Conservation (phyloP, 2,888 invertebrate species). For the Eupsilia transversa region DNA sequence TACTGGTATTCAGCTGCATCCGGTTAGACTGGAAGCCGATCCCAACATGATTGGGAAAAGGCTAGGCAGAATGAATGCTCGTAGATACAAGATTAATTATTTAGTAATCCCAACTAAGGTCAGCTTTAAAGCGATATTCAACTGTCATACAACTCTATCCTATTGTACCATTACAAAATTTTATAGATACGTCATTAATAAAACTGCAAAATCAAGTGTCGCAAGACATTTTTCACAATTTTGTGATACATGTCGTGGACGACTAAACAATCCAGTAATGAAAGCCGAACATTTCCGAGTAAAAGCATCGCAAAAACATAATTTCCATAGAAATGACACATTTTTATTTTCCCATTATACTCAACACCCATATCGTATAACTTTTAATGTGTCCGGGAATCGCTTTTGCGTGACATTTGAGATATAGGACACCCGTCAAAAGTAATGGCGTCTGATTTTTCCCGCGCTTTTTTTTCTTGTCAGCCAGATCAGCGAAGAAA, state of each 20-base stretch:
- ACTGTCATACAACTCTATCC: not conserved
- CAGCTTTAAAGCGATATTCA: not conserved
- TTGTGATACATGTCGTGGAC: not conserved
- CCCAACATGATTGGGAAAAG: too few relatives aligned
- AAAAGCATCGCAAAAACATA: conserved; percentile 10
- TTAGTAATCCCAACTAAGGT: too few relatives aligned
- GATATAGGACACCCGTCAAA: conserved; percentile 33
- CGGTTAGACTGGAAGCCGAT: too few relatives aligned
- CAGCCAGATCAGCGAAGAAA: not conserved
- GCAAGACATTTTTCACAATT: not conserved
- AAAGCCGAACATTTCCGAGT: not conserved
- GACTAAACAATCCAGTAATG: conserved; percentile 4
- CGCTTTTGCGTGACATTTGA: conserved; percentile 30
- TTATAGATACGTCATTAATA: too few relatives aligned
- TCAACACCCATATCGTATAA: conserved; percentile 38
- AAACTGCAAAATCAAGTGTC: not conserved
- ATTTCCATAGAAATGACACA: conserved; percentile 26
- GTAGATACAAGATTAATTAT: not conserved
- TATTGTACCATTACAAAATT: not conserved
- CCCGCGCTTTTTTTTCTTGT: conserved; percentile 25
- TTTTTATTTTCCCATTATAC: conserved; percentile 28
- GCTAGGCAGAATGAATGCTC: too few relatives aligned
- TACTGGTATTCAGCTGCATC: too few relatives aligned
- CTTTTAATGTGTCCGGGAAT: conserved; percentile 39
- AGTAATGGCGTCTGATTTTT: conserved; percentile 38